phyloP scores from a whole-genome alignment of 1,140 invertebrate species.

The Diabrotica undecimpunctata region DNA sequence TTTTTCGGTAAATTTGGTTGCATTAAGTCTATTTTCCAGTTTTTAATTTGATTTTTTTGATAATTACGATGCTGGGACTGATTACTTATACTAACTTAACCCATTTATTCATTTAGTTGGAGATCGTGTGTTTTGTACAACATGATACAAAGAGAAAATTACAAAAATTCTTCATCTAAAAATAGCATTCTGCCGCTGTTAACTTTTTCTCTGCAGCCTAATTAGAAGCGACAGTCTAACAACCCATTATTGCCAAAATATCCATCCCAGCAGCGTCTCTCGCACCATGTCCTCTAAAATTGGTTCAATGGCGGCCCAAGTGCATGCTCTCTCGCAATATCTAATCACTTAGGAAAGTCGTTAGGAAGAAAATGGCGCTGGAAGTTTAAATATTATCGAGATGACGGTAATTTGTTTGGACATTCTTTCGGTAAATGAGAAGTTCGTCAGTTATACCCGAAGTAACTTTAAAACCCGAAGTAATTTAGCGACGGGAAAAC shows the following conservation, averaged over 20 bases:
- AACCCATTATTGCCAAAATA: not conserved
- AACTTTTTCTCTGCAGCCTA: not conserved
- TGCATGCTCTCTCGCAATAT: not conserved
- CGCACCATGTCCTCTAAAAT: not conserved
- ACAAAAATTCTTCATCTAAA: not conserved
- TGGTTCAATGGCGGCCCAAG: not conserved
- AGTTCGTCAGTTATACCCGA: too few species aligned
- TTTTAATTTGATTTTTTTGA: too few species aligned
- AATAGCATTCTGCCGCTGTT: not conserved
- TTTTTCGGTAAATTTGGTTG: too few species aligned
- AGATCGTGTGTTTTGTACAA: too few species aligned
- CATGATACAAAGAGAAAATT: not conserved
- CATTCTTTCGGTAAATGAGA: too few species aligned
- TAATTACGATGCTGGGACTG: too few species aligned
- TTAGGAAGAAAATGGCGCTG: conserved; percentile 1
- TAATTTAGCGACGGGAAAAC: too few species aligned
- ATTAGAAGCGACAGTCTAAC: not conserved
- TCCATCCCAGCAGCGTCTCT: not conserved
- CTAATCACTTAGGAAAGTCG: conserved; percentile 2
- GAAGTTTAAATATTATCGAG: not conserved
- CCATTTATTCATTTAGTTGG: too few species aligned
- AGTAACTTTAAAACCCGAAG: too few species aligned
- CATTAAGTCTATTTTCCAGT: too few species aligned
- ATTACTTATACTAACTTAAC: too few species aligned
- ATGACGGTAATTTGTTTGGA: not conserved